These are phyloP conservation scores for Acrossocheilus fasciatus DNA, from an alignment of 2,797 vertebrate genomes.

Conservation along the genomic window DNA sequence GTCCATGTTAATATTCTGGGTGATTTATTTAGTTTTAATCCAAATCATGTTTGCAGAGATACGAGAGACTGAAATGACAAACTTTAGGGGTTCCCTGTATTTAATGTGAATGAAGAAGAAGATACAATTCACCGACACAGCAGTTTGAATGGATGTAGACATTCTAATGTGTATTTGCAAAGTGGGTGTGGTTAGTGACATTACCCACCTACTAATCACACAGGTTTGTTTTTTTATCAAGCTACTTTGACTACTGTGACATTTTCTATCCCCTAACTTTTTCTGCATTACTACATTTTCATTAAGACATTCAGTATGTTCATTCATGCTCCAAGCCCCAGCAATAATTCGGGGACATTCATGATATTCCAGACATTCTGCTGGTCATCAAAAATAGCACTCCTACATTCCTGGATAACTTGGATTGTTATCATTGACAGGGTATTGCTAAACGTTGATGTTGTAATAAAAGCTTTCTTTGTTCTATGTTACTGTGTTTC, in stretches of 20 bases:
- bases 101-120: neutral
- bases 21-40: slow-evolving; percentile 8
- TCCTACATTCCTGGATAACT: neutral
- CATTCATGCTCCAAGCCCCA: neutral
- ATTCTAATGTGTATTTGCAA: neutral
- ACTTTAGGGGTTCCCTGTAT: neutral
- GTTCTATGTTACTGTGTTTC: neutral
- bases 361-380: neutral
- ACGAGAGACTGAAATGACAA: neutral
- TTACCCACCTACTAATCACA: neutral
- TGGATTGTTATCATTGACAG: neutral
- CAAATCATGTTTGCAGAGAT: neutral
- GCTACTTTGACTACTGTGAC: neutral
- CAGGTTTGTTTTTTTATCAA: neutral
- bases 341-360: neutral
- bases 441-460: neutral
- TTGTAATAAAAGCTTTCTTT: neutral
- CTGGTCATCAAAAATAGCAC: neutral
- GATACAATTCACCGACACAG: neutral
- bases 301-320: neutral
- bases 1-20: slow-evolving; percentile 3
- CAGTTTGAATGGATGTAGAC: neutral
- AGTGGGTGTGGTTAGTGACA: slow-evolving; percentile 22
- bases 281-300: too few relatives aligned
- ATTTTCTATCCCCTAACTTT: neutral